Base-by-base conservation (phyloP, 1,140 invertebrate genomes). In the Panagrolaimus sp. region DNA sequence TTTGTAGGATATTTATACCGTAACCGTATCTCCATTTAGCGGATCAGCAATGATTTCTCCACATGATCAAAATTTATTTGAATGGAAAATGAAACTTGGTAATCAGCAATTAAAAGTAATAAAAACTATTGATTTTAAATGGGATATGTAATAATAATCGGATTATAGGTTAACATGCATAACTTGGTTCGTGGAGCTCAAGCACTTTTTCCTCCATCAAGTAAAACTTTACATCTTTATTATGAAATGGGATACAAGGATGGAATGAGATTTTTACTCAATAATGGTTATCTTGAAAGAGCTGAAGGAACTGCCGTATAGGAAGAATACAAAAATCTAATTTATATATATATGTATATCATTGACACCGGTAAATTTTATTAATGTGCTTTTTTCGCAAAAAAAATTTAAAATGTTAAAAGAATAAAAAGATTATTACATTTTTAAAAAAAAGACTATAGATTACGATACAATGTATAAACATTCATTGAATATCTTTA, bases 21-120 rank as follows among this genome's bases (percentile, higher is more conserved):
- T 86, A 7, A 81, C 78, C 14, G 77, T 86, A 5, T 84, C 83
- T 1, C 84, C 84, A 2, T 85, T 85, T 75, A 78, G 75, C 55
- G 73, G 75, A 9, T 68, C 66, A 12, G 78, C 78, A 12, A 70
- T 70, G 15, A 76, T 80, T 28, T 64, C 74, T 55, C 73, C 78
- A 43, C 48, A 55, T 1, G 77, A 80, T 38, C 75, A 81, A 52
- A 82, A 80, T 70, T 78, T 84, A 24, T 82, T 78, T 21, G 28
- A 74, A 68, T 45, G 82, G 82, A 72, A 76, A 74, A 71, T 78
- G 69, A 65, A 38, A 10, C 32, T 81, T 26, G 77, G 74, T 14
- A 65, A 48, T 64, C 74, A 77, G 64, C 44, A 62, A 14, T 72
- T 81, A 58, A 81, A 77, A 47, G 77, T 79, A 63, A 38, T 7